A percentile compares a stretch with the other conserved stretches of the same genome.
These are phyloP conservation scores for Apus apus DNA, from an alignment of 2,113 vertebrate species.

Conservation along the genomic window DNA sequence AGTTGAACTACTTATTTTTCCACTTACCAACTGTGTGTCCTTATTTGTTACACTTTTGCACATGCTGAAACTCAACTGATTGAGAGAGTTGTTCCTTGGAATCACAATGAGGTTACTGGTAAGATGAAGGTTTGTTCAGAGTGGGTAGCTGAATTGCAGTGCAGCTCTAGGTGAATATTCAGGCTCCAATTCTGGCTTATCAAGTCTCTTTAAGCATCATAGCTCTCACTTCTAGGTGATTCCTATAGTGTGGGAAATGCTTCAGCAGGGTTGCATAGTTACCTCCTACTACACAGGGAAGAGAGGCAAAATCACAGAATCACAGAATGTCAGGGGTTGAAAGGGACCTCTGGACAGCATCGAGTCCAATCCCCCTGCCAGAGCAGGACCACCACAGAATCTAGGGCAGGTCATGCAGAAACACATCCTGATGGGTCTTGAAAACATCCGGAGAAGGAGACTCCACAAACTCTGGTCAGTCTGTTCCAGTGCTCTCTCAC, in stretches of 20 bases:
- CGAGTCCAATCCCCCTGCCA: too few relatives aligned
- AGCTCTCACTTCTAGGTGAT: not conserved
- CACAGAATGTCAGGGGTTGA: too few relatives aligned
- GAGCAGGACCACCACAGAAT: too few relatives aligned
- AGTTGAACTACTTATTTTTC: not conserved
- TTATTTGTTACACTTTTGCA: not conserved
- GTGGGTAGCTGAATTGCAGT: not conserved
- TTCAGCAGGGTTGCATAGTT: not conserved
- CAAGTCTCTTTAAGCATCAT: not conserved
- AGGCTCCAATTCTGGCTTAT: not conserved
- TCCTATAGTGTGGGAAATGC: not conserved
- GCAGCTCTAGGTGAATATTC: not conserved
- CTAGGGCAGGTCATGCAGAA: too few relatives aligned
- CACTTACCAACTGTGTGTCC: not conserved
- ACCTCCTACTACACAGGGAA: fast-evolving
- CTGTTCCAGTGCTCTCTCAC: too few relatives aligned
- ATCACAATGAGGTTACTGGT: not conserved
- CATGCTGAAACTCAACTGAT: not conserved
- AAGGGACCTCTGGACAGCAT: too few relatives aligned
- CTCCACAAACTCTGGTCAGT: too few relatives aligned
- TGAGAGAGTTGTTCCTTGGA: not conserved
- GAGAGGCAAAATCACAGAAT: fast-evolving
- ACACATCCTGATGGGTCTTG: too few relatives aligned
- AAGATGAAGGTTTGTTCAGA: not conserved
- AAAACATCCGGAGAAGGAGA: too few relatives aligned